These are phyloP conservation scores for Pimephales promelas DNA, from an alignment of 2,113 vertebrate genomes.

Conservation along the genomic window DNA sequence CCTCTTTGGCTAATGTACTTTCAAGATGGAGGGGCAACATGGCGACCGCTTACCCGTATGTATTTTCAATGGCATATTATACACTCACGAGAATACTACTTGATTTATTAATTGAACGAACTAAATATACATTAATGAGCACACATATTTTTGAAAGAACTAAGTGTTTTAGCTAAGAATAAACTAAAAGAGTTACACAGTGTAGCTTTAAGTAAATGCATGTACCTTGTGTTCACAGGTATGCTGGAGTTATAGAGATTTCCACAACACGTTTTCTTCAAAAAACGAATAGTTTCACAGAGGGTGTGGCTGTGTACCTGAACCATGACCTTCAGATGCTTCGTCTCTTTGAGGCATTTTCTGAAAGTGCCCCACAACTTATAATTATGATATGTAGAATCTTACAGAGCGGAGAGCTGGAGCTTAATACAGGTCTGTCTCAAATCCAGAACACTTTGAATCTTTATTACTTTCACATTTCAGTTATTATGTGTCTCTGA, in stretches of 20 bases:
- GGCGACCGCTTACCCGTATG: too few relatives aligned
- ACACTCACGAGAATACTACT: too few relatives aligned
- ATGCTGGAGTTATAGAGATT: slow-evolving; percentile 44
- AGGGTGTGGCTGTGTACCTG: slow-evolving; percentile 61
- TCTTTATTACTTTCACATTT: background rate
- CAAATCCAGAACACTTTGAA: background rate
- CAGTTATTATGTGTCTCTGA: background rate
- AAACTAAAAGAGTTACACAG: too few relatives aligned
- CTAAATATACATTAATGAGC: too few relatives aligned
- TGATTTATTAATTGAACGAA: too few relatives aligned
- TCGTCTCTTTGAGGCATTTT: slow-evolving; percentile 82
- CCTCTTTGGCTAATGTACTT: too few relatives aligned
- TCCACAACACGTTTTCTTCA: slow-evolving; percentile 10
- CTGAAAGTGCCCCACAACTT: slow-evolving; percentile 82
- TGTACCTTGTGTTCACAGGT: slow-evolving; percentile 11
- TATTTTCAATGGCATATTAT: too few relatives aligned
- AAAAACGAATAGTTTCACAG: slow-evolving; percentile 1
- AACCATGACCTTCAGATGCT: slow-evolving; percentile 83
- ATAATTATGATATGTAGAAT: slow-evolving; percentile 72
- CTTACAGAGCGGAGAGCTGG: slow-evolving; percentile 60
- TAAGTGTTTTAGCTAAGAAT: too few relatives aligned
- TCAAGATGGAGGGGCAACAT: too few relatives aligned
- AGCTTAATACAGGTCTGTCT: slow-evolving; percentile 52
- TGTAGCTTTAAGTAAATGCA: background rate
- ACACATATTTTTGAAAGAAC: too few relatives aligned